Base-by-base conservation (phyloP, 2,888 invertebrate genomes). In the Pseudococcus jackbeardsleyi region DNA sequence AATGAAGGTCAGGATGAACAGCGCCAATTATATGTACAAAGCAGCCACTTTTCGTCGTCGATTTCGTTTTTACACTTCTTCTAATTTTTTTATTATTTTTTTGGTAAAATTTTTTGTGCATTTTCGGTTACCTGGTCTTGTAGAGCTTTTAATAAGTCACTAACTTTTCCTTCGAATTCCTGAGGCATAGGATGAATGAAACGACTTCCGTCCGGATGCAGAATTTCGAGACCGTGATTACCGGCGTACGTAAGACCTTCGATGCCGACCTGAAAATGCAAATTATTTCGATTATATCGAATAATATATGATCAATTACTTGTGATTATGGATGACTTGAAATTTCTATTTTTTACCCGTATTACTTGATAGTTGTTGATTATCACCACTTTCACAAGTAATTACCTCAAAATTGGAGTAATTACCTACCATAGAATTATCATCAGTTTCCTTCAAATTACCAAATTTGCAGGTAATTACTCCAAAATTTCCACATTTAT, bases 111-210 rank as follows among this genome's bases (percentile, higher is more conserved):
- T n/a, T 54, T 68, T 3, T 19, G 39, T 68, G 85, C 50, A 90
- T 90, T 26, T 68, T 72, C 33, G 17, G 26, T 90, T 91, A 95
- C 95, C 92, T 95, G 95, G 91, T 96, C 96, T 91, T 97, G 96
- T 79, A 97, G 92, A 0, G 95, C 93, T 91, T 96, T 95, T 90
- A 96, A 93, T 59, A 97, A 92, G 88, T 94, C 94, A 17, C 94
- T 95, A 54, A 96, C 96, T 92, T 96, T 96, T 89, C 94, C 95
- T 90, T 96, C 96, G 90, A 95, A 94, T 90, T 96, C 96, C 89
- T 95, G 94, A 0, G 97, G 97, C 96, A 97, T 96, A 0, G 97
- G 97, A 92, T 97, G 97, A 0, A 96, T 96, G 91, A 97, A 97
- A 92, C 95, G 96, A 91, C 96, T 96, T 88, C 97, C 97, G 91